These are phyloP conservation scores for Alethe diademata DNA, from an alignment of 2,113 vertebrate genomes.

Conservation along the genomic window DNA sequence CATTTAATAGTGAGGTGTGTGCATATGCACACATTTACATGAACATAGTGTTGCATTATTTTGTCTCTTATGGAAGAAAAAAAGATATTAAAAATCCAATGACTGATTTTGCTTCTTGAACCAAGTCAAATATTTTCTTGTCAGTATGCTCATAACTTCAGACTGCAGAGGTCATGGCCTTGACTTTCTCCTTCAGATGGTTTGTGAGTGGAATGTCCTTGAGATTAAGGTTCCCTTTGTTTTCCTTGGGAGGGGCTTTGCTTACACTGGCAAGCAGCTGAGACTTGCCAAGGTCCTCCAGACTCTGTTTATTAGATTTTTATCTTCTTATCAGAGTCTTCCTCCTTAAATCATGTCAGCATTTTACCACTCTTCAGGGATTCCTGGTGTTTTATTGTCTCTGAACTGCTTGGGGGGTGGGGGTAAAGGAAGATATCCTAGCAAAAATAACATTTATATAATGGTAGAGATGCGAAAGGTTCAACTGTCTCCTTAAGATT, in stretches of 20 bases:
- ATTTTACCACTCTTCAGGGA: slow-evolving; percentile 82
- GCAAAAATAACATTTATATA: slow-evolving; percentile 74
- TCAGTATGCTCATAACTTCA: slow-evolving; percentile 80
- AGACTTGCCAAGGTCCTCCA: slow-evolving; percentile 80
- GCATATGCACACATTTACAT: background rate
- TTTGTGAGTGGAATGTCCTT: slow-evolving; percentile 78
- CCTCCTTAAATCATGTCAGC: slow-evolving; percentile 84
- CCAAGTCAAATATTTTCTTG: slow-evolving; percentile 85
- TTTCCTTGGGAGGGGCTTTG: slow-evolving; percentile 82
- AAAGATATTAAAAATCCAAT: slow-evolving; percentile 73
- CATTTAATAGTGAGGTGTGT: background rate
- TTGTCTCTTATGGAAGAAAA: slow-evolving; percentile 46
- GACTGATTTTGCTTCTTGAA: slow-evolving; percentile 79
- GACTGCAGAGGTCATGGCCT: slow-evolving; percentile 75
- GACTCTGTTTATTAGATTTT: slow-evolving; percentile 87
- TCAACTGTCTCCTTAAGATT: background rate
- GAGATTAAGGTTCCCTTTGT: slow-evolving; percentile 78
- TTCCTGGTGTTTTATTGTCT: slow-evolving; percentile 83
- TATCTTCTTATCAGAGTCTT: slow-evolving; percentile 85
- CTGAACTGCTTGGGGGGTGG: slow-evolving; percentile 74
- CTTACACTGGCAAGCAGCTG: slow-evolving; percentile 78
- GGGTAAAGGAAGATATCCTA: slow-evolving; percentile 53
- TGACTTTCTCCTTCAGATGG: slow-evolving; percentile 80
- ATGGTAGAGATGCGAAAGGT: slow-evolving; percentile 43
- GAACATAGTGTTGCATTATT: slow-evolving; percentile 28